Evolutionary conservation across 2,113 vertebrate species (phyloP), one percentile per base, ranked within the genome.

Genomic region (Hystrix brachyura): DNA sequence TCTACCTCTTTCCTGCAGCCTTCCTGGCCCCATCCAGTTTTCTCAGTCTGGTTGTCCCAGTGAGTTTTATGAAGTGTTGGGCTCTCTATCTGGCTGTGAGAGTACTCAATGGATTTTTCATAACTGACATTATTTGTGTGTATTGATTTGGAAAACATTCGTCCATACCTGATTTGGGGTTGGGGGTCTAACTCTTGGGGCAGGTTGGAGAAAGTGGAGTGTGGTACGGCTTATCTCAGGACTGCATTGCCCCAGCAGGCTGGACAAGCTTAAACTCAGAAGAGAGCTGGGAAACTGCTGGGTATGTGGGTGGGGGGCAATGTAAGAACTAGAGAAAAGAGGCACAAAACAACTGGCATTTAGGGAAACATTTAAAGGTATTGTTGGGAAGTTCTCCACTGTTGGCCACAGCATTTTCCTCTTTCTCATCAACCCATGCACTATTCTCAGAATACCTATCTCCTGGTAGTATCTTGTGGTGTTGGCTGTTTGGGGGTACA

Each of bases 31-130:
- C 65, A 15, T 46, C 43, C 46, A 48, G 25, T 78, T 78, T 76
- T 92, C 57, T 85, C 53, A 34, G 55, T 65, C 38, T n/a, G 13
- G 17, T 60, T 32, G 62, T 38, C 80, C 43, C 59, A 32, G 69
- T 78, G 46, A 78, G 74, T 43, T 27, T 4, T 51, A 69, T 2
- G 29, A 53, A 48, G 38, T 38, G 46, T 43, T 38, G 18, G 7
- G 34, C 25, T 51, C 19, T 38, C 81, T 29, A 17, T 27, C 25
- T 51, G 19, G 60, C n/a, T 0, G 0, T 17, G 71, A 57, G 53
- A 84, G 23, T 55, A 17, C 15, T 2, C 71, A 15, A 0, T 29
- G 29, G 59, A 38, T 43, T 89, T 62, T 76, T 46, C 19, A 23
- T 76, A 67, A 92, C 18, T 38, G 27, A 59, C 1, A 4, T 27